Conservation (phyloP, 2,113 vertebrate species). For the Perccottus glenii region DNA sequence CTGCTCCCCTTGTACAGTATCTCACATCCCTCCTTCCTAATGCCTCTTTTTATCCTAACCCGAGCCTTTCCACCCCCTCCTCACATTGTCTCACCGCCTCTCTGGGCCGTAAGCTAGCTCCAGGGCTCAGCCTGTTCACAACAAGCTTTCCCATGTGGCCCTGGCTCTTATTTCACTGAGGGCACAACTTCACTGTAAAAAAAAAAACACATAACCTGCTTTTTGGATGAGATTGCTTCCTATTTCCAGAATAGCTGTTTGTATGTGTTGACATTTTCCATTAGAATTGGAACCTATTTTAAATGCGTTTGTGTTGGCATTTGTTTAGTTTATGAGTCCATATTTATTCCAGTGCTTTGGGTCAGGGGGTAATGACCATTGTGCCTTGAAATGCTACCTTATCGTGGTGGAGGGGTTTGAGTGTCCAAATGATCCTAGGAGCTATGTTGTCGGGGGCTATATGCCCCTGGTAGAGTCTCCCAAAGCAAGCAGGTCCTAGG, state of each 20-base stretch:
- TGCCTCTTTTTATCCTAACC: slow-evolving; percentile 23
- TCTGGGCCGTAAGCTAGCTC: slow-evolving; percentile 17
- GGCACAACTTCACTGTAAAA: slow-evolving; percentile 20
- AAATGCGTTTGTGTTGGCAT: too few species aligned
- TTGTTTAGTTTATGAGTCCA: too few species aligned
- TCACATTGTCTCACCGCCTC: not conserved
- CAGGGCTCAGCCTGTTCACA: slow-evolving; percentile 37
- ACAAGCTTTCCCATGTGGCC: slow-evolving; percentile 48
- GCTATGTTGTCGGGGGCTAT: too few species aligned
- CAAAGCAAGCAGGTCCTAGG: too few species aligned
- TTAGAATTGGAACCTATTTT: too few species aligned
- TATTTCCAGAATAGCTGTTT: slow-evolving; percentile 10
- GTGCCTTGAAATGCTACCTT: too few species aligned
- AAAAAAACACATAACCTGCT: slow-evolving; percentile 26
- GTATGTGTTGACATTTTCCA: not conserved
- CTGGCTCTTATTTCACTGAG: slow-evolving; percentile 25
- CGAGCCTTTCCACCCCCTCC: slow-evolving; percentile 7
- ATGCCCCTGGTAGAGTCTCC: too few species aligned
- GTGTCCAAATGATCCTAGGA: too few species aligned
- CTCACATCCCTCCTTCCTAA: slow-evolving; percentile 10
- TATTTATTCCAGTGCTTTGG: too few species aligned
- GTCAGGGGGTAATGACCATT: too few species aligned
- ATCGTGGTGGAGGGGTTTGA: too few species aligned
- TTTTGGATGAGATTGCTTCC: slow-evolving; percentile 8
- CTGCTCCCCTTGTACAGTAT: slow-evolving; percentile 7